Evolutionary conservation across 2,113 vertebrate species (phyloP).

Genomic region (Hyla sarda): DNA sequence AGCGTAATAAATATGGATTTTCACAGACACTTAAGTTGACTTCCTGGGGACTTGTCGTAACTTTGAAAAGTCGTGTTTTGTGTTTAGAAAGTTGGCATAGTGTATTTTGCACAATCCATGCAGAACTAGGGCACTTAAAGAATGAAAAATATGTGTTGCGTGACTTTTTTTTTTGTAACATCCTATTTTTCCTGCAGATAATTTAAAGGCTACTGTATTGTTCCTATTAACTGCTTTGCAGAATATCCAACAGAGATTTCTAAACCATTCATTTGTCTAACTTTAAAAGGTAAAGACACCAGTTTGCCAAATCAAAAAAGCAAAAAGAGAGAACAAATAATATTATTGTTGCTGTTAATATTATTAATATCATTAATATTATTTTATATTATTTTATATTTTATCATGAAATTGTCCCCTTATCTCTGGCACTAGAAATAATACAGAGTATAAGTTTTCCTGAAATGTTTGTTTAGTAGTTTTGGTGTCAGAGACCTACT

Average conservation of each 20-base stretch:
- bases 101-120: slow-evolving; percentile 4
- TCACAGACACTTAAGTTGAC: slow-evolving; percentile 61
- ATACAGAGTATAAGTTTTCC: too few species aligned
- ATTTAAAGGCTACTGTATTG: neutral
- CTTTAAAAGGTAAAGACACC: too few species aligned
- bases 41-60: slow-evolving; percentile 60
- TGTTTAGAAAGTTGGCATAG: neutral
- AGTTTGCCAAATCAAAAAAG: too few species aligned
- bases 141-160: neutral
- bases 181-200: neutral
- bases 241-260: neutral
- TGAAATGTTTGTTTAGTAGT: too few species aligned
- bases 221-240: neutral
- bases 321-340: too few species aligned
- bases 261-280: too few species aligned
- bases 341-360: too few species aligned
- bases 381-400: too few species aligned
- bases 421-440: too few species aligned
- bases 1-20: slow-evolving; percentile 62
- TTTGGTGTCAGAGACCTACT: too few species aligned
- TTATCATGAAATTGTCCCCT: too few species aligned
- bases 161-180: neutral
- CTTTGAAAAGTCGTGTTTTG: slow-evolving; percentile 39
- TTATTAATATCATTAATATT: too few species aligned
- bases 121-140: neutral